Conservation (phyloP, 2,888 invertebrate genomes). For the Pilophorus perplexus region DNA sequence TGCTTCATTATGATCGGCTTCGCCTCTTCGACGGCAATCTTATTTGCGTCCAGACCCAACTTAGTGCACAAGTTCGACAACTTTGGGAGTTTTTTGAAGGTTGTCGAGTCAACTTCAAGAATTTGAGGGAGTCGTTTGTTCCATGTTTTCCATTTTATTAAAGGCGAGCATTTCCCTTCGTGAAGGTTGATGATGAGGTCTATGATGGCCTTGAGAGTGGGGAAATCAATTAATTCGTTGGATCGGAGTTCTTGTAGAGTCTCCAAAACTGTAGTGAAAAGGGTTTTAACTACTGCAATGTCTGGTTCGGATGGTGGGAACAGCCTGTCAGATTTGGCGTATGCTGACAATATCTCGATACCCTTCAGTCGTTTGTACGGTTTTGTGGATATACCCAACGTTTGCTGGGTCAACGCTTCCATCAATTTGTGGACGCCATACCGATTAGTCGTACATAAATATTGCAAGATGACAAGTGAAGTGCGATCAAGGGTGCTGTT, state of each 20-base stretch:
- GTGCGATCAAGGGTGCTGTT: slow-evolving; percentile 20
- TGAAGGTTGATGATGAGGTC: neutral
- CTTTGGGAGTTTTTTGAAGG: neutral
- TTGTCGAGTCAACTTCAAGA: neutral
- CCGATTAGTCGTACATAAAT: slow-evolving; percentile 20
- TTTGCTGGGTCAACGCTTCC: neutral
- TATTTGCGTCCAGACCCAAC: neutral
- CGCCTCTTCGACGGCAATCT: neutral
- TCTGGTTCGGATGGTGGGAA: neutral
- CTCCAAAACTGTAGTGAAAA: neutral
- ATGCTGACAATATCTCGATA: neutral
- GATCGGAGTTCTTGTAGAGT: neutral
- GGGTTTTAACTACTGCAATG: neutral
- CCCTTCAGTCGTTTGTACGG: slow-evolving; percentile 5
- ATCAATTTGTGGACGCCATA: slow-evolving; percentile 22
- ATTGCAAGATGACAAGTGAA: slow-evolving; percentile 17
- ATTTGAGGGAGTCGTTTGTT: slow-evolving; percentile 24
- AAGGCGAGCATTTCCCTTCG: slow-evolving; percentile 9
- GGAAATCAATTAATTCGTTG: neutral
- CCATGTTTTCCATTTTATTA: slow-evolving; percentile 21
- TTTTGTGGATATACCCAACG: slow-evolving; percentile 5
- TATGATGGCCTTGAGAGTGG: neutral
- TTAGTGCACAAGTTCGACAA: slow-evolving; percentile 6
- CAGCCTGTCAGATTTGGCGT: slow-evolving; percentile 8
- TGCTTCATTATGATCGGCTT: neutral